Conservation (phyloP, 2,113 vertebrate species). For the Microcebus jonahi region DNA sequence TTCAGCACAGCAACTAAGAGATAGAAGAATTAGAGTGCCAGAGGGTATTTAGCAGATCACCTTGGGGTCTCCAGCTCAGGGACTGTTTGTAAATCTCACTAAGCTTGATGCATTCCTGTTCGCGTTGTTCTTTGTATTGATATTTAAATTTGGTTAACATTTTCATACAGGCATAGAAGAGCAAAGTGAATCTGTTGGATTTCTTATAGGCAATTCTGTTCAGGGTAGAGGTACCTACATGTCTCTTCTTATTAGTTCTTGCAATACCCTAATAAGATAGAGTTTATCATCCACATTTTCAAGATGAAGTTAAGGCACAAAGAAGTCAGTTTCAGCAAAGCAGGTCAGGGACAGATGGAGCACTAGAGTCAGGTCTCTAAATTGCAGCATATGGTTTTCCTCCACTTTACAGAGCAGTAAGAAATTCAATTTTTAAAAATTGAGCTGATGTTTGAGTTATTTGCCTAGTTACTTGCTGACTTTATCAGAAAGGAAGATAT, state of each 20-base stretch:
- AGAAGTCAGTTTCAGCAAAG: slow-evolving; percentile 13
- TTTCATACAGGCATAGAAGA: neutral
- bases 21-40: neutral
- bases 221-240: neutral
- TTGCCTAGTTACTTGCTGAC: neutral
- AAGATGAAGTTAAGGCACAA: neutral
- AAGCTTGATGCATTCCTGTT: neutral
- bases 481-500: neutral
- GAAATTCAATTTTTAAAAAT: neutral
- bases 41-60: neutral
- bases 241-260: neutral
- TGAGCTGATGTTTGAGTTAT: neutral
- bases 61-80: neutral
- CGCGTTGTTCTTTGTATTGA: neutral
- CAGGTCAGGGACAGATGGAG: neutral
- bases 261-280: neutral
- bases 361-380: neutral
- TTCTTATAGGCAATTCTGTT: neutral
- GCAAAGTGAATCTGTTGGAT: neutral
- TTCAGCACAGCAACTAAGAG: neutral
- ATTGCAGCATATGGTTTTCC: neutral
- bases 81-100: neutral
- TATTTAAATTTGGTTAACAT: neutral
- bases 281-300: neutral
- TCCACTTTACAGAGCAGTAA: neutral